A percentile compares a stretch with the other conserved stretches of the same genome.
Evolutionary conservation across 2,797 vertebrate genomes (phyloP).

Genomic region (Micropoecilia bifurca): DNA sequence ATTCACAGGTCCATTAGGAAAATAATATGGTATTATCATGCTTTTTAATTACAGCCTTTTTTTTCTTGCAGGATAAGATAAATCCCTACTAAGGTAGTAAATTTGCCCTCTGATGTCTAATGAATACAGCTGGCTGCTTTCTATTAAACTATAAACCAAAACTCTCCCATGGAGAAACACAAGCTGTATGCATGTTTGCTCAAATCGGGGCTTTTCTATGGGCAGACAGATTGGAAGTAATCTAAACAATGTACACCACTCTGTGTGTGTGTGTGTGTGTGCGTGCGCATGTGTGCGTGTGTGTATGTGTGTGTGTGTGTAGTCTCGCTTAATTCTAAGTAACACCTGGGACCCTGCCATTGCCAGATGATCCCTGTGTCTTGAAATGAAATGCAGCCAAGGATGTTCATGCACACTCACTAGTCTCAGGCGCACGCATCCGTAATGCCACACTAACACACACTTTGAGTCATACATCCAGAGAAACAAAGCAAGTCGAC

Average conservation of each 20-base stretch:
- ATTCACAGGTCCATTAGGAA: neutral
- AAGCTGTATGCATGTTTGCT: conserved; percentile 8
- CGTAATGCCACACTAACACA: conserved; percentile 33
- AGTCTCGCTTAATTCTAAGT: conserved; percentile 32
- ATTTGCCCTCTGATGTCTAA: neutral
- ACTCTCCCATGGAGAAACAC: neutral
- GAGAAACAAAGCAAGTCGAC: conserved; percentile 31
- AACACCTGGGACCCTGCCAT: conserved; percentile 38
- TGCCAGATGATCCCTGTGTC: conserved; percentile 36
- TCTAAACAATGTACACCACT: conserved; percentile 20
- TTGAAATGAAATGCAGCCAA: conserved; percentile 33
- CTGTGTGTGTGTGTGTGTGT: neutral
- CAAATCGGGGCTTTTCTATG: conserved; percentile 5
- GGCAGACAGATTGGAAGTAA: neutral
- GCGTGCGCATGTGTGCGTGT: neutral
- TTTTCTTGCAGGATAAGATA: neutral
- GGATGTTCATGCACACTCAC: conserved; percentile 26
- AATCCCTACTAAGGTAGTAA: neutral
- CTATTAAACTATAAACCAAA: neutral
- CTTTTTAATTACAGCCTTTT: neutral
- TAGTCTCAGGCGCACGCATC: conserved; percentile 17
- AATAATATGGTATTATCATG: neutral
- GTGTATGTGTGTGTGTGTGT: neutral
- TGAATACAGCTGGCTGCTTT: neutral
- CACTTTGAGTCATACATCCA: conserved; percentile 22